Conservation (phyloP, 2,113 vertebrate genomes). For the Varanus komodoensis region DNA sequence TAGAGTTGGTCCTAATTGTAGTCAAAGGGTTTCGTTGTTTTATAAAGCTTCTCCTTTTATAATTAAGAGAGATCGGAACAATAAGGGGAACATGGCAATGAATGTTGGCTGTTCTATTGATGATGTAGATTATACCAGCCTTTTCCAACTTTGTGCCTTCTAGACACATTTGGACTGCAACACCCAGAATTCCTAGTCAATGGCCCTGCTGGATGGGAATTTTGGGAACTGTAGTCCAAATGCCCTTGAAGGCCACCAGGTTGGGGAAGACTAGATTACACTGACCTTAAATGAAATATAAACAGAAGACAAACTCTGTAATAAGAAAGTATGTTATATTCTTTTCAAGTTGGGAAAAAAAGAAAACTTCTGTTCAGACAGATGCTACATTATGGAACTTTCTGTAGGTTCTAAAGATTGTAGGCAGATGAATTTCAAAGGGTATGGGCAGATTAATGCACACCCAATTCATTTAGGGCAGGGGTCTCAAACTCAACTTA, state of each 20-base stretch:
- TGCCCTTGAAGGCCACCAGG: too few relatives aligned
- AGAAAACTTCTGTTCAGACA: slow-evolving; percentile 47
- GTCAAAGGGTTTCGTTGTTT: slow-evolving; percentile 59
- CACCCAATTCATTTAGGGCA: background rate
- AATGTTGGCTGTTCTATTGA: slow-evolving; percentile 29
- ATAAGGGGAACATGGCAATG: slow-evolving; percentile 47
- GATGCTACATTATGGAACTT: slow-evolving; percentile 2
- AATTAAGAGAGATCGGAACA: slow-evolving; percentile 42
- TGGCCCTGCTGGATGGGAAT: too few relatives aligned
- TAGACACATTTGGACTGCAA: too few relatives aligned
- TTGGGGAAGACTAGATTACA: too few relatives aligned
- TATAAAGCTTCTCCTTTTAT: slow-evolving; percentile 44
- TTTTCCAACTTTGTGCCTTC: too few relatives aligned
- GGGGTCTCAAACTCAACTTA: too few relatives aligned
- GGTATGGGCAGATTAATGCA: background rate
- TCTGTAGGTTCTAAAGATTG: background rate
- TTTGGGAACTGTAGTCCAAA: too few relatives aligned
- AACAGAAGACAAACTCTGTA: slow-evolving; percentile 6
- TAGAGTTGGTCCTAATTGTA: slow-evolving; percentile 65
- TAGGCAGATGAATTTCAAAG: background rate
- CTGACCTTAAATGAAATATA: background rate
- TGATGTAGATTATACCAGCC: slow-evolving; percentile 21
- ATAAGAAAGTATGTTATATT: fast-evolving
- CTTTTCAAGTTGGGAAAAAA: slow-evolving; percentile 39
- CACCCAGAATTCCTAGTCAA: too few relatives aligned